Base-by-base conservation (phyloP, 2,888 invertebrate species). In the Lasius fuliginosus region DNA sequence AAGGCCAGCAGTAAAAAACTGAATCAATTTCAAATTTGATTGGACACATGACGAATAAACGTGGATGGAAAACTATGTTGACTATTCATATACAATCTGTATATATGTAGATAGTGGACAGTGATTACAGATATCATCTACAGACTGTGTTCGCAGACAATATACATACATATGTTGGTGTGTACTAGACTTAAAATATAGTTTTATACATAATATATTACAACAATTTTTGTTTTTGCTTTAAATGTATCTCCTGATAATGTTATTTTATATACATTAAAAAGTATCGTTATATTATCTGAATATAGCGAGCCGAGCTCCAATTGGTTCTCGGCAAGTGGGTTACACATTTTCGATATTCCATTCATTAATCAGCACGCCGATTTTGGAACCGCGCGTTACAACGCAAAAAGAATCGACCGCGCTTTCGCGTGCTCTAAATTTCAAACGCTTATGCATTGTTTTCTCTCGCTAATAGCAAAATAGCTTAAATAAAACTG, bases 401-500 rank as follows among this genome's bases (percentile, higher is more conserved):
- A 65, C n/a, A 40, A n/a, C 12, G 53, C 60, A 46, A 73, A 73
- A 81, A 79, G 79, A 60, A 81, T 46, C 60, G 71, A 60, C 12
- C 46, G 71, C 60, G 71, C 71, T 33, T 30, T 77, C 42, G 56
- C 56, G 40, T 36, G 27, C 36, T 81, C 73, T 81, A 81, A 49
- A 73, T 73, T 81, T 81, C 60, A 46, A 46, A 69, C 33, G 46
- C 33, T 69, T 58, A 71, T 69, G 67, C 60, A 60, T 60, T 27
- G 27, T 71, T 79, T 49, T 49, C 62, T 62, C 79, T 46, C 18
- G 12, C 33, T 60, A 79, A 23, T 60, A 73, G 73, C 60, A 60
- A 71, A 79, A 81, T 81, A 81, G 46, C 60, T 81, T 49, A 49
- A 81, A 81, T 81, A 73, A 53, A 53, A 81, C 36, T 60, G 49